Conservation (phyloP, 2,797 vertebrate genomes). For the Spondyliosoma cantharus region DNA sequence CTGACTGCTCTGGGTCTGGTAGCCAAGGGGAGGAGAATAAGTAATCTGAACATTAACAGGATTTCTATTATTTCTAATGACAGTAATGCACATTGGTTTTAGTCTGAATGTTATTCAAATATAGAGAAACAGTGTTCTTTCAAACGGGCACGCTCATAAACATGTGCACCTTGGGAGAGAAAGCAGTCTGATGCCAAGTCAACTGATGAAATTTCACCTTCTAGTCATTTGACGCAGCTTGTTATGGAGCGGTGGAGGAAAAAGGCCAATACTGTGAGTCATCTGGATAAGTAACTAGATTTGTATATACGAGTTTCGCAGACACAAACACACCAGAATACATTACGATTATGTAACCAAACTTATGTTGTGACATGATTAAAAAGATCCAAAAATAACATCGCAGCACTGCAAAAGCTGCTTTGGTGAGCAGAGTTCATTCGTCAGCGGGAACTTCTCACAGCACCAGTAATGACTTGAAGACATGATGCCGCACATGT, state of each 20-base stretch:
- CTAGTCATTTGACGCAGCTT: slow-evolving; percentile 30
- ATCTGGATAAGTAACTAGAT: slow-evolving; percentile 34
- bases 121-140: not conserved
- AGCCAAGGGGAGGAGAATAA: not conserved
- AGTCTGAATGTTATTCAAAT: not conserved
- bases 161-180: not conserved
- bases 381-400: slow-evolving; percentile 48
- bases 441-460: not conserved
- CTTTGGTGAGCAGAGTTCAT: not conserved
- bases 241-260: slow-evolving; percentile 37
- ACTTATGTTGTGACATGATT: slow-evolving; percentile 26
- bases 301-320: slow-evolving; percentile 8
- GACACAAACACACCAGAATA: slow-evolving; percentile 12
- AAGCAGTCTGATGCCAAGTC: slow-evolving; percentile 12
- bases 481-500: slow-evolving; percentile 4
- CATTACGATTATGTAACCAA: slow-evolving; percentile 40
- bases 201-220: slow-evolving; percentile 57
- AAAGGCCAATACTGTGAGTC: slow-evolving; percentile 24
- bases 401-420: slow-evolving; percentile 4
- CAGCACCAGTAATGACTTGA: not conserved
- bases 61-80: not conserved
- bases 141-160: not conserved
- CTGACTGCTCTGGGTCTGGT: not conserved
- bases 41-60: not conserved
- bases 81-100: not conserved